Percentiles rank a stretch among this genome's conserved stretches.
Evolutionary conservation across 2,113 vertebrate genomes (phyloP).

Genomic region (Colaptes auratus): DNA sequence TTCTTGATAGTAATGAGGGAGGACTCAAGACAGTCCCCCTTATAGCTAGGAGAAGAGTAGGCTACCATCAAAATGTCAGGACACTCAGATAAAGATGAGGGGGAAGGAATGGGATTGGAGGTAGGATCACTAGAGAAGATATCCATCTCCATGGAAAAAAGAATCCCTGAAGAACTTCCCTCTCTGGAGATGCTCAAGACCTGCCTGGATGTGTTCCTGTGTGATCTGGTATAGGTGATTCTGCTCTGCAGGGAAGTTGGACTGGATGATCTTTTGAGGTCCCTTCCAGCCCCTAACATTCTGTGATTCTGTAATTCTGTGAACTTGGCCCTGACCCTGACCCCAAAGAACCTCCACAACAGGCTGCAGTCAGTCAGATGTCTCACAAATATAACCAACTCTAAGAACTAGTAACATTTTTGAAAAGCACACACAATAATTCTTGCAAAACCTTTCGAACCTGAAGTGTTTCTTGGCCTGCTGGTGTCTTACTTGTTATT

Average conservation of each 20-base stretch:
- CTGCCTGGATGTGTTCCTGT: no score
- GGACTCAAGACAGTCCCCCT: background rate
- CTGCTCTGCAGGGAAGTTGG: no score
- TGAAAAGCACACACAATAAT: background rate
- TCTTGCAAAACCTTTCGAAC: background rate
- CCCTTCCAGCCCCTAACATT: no score
- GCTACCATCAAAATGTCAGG: background rate
- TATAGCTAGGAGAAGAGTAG: background rate
- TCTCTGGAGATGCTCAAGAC: no score
- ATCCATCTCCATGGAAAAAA: background rate
- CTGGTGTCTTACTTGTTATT: background rate
- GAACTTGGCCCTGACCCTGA: background rate
- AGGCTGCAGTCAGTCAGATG: background rate
- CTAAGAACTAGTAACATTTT: background rate
- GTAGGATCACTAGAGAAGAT: background rate
- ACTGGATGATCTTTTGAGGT: no score
- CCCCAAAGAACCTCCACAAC: background rate
- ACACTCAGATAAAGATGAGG: background rate
- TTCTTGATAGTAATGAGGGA: background rate
- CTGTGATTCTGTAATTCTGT: no score
- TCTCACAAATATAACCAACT: background rate
- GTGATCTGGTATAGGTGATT: no score
- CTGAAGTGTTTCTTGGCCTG: background rate
- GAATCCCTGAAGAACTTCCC: background rate
- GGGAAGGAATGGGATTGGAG: background rate